These are phyloP conservation scores for Coleophora deauratella DNA, from an alignment of 2,888 invertebrate genomes.

Conservation along the genomic window DNA sequence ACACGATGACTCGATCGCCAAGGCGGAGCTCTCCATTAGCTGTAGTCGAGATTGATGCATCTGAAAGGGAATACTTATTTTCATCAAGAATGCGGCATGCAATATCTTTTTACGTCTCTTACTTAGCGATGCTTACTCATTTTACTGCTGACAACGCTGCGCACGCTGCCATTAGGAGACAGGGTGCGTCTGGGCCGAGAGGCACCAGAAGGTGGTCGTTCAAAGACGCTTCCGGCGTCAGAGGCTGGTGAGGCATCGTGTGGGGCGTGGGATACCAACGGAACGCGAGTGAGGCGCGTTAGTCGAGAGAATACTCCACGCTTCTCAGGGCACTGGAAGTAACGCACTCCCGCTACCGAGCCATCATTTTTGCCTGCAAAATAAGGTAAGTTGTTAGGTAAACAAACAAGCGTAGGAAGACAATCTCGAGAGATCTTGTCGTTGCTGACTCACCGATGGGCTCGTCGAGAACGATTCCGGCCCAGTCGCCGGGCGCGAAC, in stretches of 20 bases:
- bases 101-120: too few species aligned
- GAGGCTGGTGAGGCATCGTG: constrained; percentile 65
- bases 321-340: constrained; percentile 94
- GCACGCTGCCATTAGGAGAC: constrained; percentile 67
- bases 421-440: background rate
- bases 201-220: constrained; percentile 60
- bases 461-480: constrained; percentile 96
- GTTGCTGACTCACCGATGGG: constrained; percentile 81
- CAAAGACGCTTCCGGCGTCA: constrained; percentile 65
- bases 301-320: constrained; percentile 95
- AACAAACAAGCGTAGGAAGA: constrained; percentile 2
- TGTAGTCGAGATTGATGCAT: constrained; percentile 64
- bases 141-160: constrained; percentile 68
- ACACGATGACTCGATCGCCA: constrained; percentile 94
- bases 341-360: constrained; percentile 91
- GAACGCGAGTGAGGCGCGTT: constrained; percentile 85
- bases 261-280: constrained; percentile 72
- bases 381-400: background rate
- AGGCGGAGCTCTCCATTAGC: constrained; percentile 79
- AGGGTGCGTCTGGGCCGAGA: constrained; percentile 54
- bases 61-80: constrained; percentile 25
- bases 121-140: constrained; percentile 52
- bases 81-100: too few species aligned
- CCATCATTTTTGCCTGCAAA: constrained; percentile 95
- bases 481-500: constrained; percentile 99